Evolutionary conservation across 2,113 vertebrate species (phyloP).

Genomic region (Oxyura jamaicensis): DNA sequence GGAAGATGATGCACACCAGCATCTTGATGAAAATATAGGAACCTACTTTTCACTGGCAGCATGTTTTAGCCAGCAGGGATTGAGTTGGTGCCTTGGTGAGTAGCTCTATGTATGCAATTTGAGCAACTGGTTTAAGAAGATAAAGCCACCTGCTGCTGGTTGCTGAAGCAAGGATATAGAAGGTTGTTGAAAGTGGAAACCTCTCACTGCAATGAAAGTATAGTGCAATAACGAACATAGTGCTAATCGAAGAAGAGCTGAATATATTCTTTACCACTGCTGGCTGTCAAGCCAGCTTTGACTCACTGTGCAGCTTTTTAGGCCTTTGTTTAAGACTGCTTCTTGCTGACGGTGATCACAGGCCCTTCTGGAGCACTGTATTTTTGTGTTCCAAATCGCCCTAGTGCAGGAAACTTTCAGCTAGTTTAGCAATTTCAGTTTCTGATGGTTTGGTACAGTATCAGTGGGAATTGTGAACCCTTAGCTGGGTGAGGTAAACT

Average conservation of each 20-base stretch:
- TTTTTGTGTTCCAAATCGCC: not conserved
- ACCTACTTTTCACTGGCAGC: conserved; percentile 2
- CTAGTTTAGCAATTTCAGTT: not conserved
- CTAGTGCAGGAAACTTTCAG: not conserved
- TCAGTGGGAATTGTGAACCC: not conserved
- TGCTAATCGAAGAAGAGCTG: not conserved
- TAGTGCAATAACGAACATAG: not conserved
- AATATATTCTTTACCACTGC: not conserved
- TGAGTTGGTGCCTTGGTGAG: conserved; percentile 6
- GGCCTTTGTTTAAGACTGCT: not conserved
- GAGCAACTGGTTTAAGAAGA: conserved; percentile 23
- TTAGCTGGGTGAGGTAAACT: not conserved
- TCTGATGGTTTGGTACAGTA: not conserved
- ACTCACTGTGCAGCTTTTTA: not conserved
- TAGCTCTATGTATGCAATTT: conserved; percentile 27
- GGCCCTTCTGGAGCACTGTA: not conserved
- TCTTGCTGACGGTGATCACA: not conserved
- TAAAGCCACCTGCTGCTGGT: conserved; percentile 20
- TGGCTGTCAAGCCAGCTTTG: not conserved
- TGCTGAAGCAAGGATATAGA: not conserved
- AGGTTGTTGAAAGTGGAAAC: not conserved
- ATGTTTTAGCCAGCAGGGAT: conserved; percentile 10
- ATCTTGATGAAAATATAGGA: not conserved
- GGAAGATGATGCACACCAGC: not conserved
- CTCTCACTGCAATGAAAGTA: not conserved